Evolutionary conservation across 2,113 vertebrate genomes (phyloP).

Genomic region (Sterrhoptilus dennistouni): DNA sequence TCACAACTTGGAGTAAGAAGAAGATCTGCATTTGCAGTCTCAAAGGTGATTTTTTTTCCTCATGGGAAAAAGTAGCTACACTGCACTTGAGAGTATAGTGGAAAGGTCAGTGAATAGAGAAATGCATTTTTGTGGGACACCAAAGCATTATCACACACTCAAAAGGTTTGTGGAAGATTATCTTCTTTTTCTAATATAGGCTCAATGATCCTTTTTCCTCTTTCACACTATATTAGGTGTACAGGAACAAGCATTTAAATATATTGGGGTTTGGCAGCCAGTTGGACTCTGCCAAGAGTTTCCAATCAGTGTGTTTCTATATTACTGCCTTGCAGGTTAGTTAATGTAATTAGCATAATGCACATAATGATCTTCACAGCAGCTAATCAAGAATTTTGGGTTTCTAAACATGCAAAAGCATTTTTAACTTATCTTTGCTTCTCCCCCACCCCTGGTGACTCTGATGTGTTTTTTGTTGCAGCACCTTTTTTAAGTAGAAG

Average conservation of each 20-base stretch:
- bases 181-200: not conserved
- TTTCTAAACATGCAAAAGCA: not conserved
- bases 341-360: not conserved
- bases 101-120: rapidly evolving
- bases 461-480: not conserved
- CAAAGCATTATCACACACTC: rapidly evolving
- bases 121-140: not conserved
- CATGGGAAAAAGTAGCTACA: rapidly evolving
- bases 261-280: not conserved
- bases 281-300: not conserved
- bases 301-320: not conserved
- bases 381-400: not conserved
- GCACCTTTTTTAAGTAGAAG: not conserved
- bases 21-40: not conserved
- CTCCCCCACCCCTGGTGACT: rapidly evolving
- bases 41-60: not conserved
- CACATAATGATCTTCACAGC: not conserved
- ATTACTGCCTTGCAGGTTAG: not conserved
- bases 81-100: not conserved
- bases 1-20: not conserved
- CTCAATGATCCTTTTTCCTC: not conserved
- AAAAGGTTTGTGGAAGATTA: not conserved
- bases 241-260: not conserved
- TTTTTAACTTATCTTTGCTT: not conserved
- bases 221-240: not conserved